These are phyloP conservation scores for Erebia aethiops DNA, from an alignment of 2,888 invertebrate genomes.

Conservation along the genomic window DNA sequence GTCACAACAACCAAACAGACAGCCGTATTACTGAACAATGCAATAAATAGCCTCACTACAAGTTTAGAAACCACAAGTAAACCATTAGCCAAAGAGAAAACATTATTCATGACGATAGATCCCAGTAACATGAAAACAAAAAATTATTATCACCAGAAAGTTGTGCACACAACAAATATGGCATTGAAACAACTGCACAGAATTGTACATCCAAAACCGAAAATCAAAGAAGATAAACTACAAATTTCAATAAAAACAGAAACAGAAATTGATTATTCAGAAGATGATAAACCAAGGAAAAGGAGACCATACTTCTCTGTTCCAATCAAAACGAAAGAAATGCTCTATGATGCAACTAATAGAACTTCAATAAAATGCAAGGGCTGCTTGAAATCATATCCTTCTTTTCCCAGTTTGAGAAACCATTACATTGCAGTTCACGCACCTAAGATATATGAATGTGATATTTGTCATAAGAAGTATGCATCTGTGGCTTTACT, in stretches of 20 bases:
- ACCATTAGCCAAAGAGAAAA: conserved; percentile 44
- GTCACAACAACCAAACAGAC: conserved; percentile 52
- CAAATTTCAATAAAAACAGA: conserved; percentile 28
- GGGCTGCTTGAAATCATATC: conserved; percentile 56
- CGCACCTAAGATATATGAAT: conserved; percentile 58
- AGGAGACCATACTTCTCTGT: conserved; percentile 39
- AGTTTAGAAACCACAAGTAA: conserved; percentile 48
- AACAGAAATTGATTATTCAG: conserved; percentile 32
- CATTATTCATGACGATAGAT: conserved; percentile 57
- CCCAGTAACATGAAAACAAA: conserved; percentile 50
- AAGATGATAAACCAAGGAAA: conserved; percentile 25
- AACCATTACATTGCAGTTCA: conserved; percentile 63
- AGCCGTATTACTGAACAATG: conserved; percentile 47
- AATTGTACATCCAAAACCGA: conserved; percentile 35
- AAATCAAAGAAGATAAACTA: conserved; percentile 32
- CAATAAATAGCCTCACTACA: conserved; percentile 49
- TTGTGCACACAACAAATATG: conserved; percentile 38
- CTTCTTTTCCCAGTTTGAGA: conserved; percentile 51
- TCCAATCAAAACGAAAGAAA: conserved; percentile 50
- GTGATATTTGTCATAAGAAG: conserved; percentile 53
- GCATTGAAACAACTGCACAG: conserved; percentile 49
- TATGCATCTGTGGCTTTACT: conserved; percentile 54
- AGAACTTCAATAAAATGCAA: conserved; percentile 53
- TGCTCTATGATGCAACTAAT: conserved; percentile 53
- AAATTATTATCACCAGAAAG: conserved; percentile 54